phyloP scores from a whole-genome alignment of 2,888 invertebrate species.

The Thecophora atra region DNA sequence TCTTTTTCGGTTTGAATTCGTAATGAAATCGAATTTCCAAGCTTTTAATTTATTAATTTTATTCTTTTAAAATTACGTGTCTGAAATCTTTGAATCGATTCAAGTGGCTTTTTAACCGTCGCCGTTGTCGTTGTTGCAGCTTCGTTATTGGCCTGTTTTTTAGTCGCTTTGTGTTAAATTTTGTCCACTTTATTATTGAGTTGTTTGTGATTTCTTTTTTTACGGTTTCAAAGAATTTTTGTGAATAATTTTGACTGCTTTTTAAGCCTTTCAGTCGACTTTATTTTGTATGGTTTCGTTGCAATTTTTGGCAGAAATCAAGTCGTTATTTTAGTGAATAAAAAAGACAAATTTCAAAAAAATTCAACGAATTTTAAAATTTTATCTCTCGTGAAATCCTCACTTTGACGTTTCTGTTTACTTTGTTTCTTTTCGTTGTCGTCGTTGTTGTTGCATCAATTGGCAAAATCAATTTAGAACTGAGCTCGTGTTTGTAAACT shows the following conservation, averaged over 20 bases:
- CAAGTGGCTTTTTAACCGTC: not conserved
- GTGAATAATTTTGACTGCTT: no score
- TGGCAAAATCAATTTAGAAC: not conserved
- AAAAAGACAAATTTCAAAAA: not conserved
- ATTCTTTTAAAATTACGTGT: conserved; percentile 19
- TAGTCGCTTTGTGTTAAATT: no score
- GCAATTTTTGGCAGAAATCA: not conserved
- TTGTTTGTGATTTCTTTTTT: not conserved
- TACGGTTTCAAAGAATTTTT: not conserved
- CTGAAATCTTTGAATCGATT: conserved; percentile 23
- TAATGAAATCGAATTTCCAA: no score
- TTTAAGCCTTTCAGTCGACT: no score
- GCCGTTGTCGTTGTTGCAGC: conserved; percentile 3
- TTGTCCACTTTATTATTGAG: no score
- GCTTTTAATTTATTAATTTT: conserved; percentile 2
- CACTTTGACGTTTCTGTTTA: not conserved
- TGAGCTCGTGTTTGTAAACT: not conserved
- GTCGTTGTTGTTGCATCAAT: not conserved
- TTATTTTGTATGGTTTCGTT: not conserved
- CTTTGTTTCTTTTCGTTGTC: no score
- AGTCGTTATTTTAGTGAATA: not conserved
- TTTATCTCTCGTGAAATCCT: not conserved
- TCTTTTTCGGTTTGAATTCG: not conserved
- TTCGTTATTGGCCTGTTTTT: conserved; percentile 9
- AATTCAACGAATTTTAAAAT: not conserved